Conservation (phyloP, 2,888 invertebrate species). For the Bellardia bayeri region DNA sequence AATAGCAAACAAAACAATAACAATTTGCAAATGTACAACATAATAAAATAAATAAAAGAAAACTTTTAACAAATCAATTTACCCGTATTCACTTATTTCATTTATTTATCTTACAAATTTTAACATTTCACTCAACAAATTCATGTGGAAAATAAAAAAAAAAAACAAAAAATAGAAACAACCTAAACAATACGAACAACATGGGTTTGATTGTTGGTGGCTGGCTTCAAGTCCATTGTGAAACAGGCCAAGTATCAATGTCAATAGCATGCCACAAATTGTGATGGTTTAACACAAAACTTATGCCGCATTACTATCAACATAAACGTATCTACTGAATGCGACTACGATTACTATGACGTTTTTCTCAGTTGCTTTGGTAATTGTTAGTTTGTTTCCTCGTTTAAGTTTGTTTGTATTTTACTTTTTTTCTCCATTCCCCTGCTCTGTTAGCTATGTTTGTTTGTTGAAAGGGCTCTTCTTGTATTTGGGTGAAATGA, state of each 20-base stretch:
- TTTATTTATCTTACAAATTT: conserved; percentile 38
- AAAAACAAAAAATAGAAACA: not conserved
- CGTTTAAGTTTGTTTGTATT: not conserved
- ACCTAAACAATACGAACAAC: conserved; percentile 13
- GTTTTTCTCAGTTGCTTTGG: not conserved
- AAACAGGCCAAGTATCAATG: conserved; percentile 56
- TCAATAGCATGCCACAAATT: conserved; percentile 66
- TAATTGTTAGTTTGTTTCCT: not conserved
- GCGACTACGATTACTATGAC: not conserved
- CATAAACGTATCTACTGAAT: not conserved
- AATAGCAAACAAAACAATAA: not conserved
- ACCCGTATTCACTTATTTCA: conserved; percentile 8
- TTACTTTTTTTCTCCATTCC: not conserved
- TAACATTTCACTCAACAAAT: not conserved
- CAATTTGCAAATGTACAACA: conserved; percentile 1
- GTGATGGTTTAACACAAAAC: conserved; percentile 14
- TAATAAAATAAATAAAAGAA: conserved; percentile 9
- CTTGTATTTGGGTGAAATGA: not conserved
- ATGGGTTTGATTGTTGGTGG: conserved; percentile 36
- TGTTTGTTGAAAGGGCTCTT: not conserved
- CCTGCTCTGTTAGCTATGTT: not conserved
- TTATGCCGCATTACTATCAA: conserved; percentile 48
- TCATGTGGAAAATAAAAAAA: not conserved
- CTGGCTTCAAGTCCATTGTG: conserved; percentile 60
- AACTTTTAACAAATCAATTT: conserved; percentile 55